Evolutionary conservation across 2,888 invertebrate genomes (phyloP).

Genomic region (Platycnemis pennipes): DNA sequence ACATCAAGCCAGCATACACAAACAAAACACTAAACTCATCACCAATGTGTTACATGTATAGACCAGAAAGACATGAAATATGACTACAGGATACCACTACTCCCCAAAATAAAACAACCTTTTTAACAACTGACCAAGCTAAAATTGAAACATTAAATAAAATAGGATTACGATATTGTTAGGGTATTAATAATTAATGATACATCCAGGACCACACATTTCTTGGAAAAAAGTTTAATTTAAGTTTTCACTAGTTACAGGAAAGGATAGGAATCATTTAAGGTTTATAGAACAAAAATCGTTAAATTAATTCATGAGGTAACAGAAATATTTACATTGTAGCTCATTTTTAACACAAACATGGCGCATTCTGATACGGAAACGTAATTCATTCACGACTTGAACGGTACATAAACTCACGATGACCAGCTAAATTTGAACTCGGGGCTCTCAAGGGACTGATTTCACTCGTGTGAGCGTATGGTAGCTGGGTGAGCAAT

Average conservation of each 20-base stretch:
- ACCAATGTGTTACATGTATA: neutral
- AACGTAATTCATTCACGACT: neutral
- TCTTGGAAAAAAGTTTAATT: neutral
- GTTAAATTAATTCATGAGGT: neutral
- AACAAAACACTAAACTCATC: slow-evolving; percentile 4
- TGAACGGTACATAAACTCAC: neutral
- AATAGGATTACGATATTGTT: neutral
- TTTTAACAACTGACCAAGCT: neutral
- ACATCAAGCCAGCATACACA: slow-evolving; percentile 29
- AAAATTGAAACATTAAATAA: neutral
- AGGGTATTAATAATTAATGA: neutral
- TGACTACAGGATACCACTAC: neutral
- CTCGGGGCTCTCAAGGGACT: neutral
- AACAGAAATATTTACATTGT: neutral
- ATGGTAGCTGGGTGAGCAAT: neutral
- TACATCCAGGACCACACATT: neutral
- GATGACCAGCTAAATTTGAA: neutral
- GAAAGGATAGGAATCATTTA: neutral
- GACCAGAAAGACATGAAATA: neutral
- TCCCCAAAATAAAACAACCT: neutral
- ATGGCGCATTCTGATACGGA: neutral
- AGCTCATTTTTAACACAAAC: neutral
- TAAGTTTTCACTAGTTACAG: neutral
- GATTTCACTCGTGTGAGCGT: neutral
- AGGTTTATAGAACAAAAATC: neutral